Percentiles rank a stretch among this genome's conserved stretches.
Conservation (phyloP, 2,113 vertebrate species). For the Fregata magnificens region DNA sequence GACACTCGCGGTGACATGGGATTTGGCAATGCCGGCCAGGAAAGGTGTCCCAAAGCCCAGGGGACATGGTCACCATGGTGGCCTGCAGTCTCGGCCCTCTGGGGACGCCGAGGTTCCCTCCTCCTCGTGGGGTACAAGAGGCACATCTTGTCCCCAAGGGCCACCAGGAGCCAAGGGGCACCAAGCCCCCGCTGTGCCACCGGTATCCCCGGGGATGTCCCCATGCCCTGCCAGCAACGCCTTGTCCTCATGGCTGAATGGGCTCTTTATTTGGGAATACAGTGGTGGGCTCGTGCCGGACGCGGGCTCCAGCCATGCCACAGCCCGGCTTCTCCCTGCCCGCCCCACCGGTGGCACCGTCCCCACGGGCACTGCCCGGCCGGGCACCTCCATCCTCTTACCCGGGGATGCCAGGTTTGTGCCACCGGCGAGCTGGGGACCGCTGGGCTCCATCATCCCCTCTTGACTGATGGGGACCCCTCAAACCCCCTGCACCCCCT, state of each 20-base stretch:
- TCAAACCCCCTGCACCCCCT: fast-evolving
- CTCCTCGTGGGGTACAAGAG: fast-evolving
- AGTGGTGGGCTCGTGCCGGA: fast-evolving
- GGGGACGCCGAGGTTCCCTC: neutral
- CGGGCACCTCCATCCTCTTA: neutral
- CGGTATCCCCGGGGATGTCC: neutral
- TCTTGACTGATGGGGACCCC: neutral
- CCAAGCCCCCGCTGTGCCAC: fast-evolving
- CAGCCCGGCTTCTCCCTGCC: neutral
- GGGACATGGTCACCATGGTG: fast-evolving
- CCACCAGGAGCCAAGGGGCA: neutral
- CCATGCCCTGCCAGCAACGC: neutral
- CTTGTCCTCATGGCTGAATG: fast-evolving
- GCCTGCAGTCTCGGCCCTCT: neutral
- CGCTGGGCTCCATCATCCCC: neutral
- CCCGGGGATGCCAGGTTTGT: fast-evolving
- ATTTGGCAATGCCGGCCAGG: neutral
- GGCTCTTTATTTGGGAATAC: neutral
- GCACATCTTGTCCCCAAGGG: neutral
- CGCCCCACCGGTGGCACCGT: fast-evolving
- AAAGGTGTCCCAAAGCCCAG: neutral
- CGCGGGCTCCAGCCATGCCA: neutral
- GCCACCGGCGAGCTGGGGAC: fast-evolving
- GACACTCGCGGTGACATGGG: neutral
- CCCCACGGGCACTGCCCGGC: neutral